Conservation (phyloP, 2,113 vertebrate species). For the Odontophorus gujanensis region DNA sequence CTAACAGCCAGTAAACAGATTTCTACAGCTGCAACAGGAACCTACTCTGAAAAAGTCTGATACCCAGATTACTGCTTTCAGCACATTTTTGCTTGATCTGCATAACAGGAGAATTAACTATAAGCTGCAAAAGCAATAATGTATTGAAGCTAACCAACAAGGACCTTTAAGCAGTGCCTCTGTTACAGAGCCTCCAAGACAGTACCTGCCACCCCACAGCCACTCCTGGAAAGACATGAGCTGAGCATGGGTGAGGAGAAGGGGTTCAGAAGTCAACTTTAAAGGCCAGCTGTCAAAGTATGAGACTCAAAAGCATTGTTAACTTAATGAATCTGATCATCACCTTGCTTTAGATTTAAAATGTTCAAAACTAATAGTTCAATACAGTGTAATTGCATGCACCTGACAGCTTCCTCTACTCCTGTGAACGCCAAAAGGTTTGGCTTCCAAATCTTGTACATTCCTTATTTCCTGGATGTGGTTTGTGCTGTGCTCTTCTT, state of each 20-base stretch:
- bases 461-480: neutral
- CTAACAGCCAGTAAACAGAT: neutral
- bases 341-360: neutral
- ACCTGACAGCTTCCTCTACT: neutral
- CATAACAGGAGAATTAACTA: neutral
- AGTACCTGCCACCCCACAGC: neutral
- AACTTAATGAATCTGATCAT: neutral
- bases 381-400: neutral
- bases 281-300: neutral
- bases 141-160: neutral
- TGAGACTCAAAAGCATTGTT: neutral
- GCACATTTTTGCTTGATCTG: neutral
- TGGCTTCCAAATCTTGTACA: neutral
- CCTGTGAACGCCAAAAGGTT: neutral
- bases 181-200: rapidly evolving
- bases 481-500: neutral
- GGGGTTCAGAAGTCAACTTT: neutral
- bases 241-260: neutral
- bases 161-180: neutral
- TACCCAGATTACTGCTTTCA: neutral
- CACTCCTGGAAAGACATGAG: neutral
- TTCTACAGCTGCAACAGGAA: neutral
- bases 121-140: neutral
- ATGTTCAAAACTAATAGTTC: neutral
- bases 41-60: neutral